phyloP scores from a whole-genome alignment of 2,888 invertebrate species.

The Brenthis ino region DNA sequence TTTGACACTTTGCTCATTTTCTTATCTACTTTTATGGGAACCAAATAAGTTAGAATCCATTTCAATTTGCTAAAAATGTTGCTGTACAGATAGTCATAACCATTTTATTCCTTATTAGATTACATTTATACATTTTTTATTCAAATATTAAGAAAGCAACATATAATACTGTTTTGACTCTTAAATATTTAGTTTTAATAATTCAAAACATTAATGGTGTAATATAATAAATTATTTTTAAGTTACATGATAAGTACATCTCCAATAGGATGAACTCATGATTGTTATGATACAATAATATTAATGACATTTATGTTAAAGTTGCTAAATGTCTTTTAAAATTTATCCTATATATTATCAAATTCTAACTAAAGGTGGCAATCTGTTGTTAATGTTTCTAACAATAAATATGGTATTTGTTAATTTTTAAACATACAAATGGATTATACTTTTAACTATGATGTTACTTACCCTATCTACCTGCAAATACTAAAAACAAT shows the following conservation, averaged over 20 bases:
- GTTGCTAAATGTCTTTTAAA: neutral
- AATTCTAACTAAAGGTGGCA: neutral
- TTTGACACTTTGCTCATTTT: constrained; percentile 33
- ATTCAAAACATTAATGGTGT: neutral
- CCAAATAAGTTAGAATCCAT: neutral
- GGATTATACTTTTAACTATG: too few relatives aligned
- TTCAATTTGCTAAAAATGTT: too few relatives aligned
- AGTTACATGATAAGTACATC: neutral
- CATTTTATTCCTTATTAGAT: too few relatives aligned
- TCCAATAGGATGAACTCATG: constrained; percentile 2
- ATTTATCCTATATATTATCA: neutral
- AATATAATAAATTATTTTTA: neutral
- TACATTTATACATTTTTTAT: too few relatives aligned
- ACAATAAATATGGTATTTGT: neutral
- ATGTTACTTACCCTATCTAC: too few relatives aligned
- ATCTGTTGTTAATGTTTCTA: neutral
- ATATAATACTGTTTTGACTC: too few relatives aligned
- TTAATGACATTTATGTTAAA: neutral
- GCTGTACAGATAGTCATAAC: too few relatives aligned
- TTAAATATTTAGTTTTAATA: too few relatives aligned
- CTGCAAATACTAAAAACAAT: too few relatives aligned
- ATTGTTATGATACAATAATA: neutral
- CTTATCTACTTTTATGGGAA: neutral
- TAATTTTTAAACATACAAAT: too few relatives aligned
- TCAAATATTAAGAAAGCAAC: too few relatives aligned